Evolutionary conservation across 2,113 vertebrate species (phyloP), one percentile per base, ranked within the genome.

Genomic region (Mystacornis crossleyi): DNA sequence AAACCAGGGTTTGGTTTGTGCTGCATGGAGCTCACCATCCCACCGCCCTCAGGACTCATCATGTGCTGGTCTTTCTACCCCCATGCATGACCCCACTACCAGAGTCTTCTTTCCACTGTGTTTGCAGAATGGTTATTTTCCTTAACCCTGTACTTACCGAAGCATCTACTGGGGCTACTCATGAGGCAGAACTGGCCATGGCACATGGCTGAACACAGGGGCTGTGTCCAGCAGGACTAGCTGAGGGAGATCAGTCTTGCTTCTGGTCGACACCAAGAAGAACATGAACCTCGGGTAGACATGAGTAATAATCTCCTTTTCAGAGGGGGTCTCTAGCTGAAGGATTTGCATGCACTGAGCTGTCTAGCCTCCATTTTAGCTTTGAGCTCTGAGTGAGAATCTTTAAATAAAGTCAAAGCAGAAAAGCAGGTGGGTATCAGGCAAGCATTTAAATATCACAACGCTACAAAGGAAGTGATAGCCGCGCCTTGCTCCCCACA

Each of bases 231-330:
- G 47, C 53, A n/a, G 36, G 55, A 81, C 0, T 0, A 65, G n/a
- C 33, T 15, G 25, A 57, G 28, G 25, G 45, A 81, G 38, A 36
- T 29, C 6, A 3, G 10, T 14, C 33, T 53, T 40, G 2, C 8
- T 58, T 45, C 67, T 4, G 6, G 29, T 47, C 60, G 53, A 28
- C 2, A 1, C 42, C 1, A 2, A 75, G 50, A 48, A 45, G 26
- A 87, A 60, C 1, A 2, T 0, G 3, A 60, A 57, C n/a, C 54
- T n/a, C 1, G 1, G 38, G 38, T 25, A 84, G 57, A 70, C 0
- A 1, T 2, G 13, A 87, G 51, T 25, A 70, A 40, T 84, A 71
- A 88, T 62, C 51, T 40, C 26, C 70, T 67, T 82, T 74, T 25
- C 55, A 28, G 73, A 69, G 36, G 21, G 29, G 24, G 18, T 48